These are phyloP conservation scores for Hypocryptadius cinnamomeus DNA, from an alignment of 2,113 vertebrate genomes.

Conservation along the genomic window DNA sequence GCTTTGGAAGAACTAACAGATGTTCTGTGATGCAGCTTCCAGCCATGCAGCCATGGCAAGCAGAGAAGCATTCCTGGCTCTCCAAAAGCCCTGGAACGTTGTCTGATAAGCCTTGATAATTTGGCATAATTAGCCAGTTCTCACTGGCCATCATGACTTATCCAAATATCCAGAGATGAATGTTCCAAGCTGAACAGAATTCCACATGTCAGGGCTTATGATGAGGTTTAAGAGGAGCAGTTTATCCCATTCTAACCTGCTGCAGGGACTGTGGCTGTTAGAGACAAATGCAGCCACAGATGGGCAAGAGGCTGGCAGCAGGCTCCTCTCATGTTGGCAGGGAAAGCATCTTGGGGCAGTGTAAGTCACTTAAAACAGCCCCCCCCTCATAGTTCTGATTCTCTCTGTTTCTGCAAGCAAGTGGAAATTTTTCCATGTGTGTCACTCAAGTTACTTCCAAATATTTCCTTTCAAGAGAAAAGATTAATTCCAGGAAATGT, in stretches of 20 bases:
- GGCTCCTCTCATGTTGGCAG: not conserved
- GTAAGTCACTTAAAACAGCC: not conserved
- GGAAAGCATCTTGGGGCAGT: not conserved
- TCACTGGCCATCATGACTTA: not conserved
- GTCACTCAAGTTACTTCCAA: not conserved
- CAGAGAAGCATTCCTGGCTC: not conserved
- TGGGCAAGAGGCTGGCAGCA: not conserved
- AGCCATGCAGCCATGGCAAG: not conserved
- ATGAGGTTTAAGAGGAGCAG: not conserved
- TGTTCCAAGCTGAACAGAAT: not conserved
- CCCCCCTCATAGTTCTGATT: not conserved
- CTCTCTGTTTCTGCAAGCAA: not conserved
- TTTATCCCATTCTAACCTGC: not conserved
- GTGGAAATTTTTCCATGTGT: not conserved
- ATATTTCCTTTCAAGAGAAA: not conserved
- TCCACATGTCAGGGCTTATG: not conserved
- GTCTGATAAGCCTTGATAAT: not conserved
- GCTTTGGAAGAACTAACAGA: not conserved
- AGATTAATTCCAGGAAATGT: not conserved
- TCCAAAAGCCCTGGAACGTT: not conserved
- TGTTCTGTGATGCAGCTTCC: not conserved
- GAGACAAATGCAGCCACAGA: not conserved
- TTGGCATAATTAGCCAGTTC: not conserved
- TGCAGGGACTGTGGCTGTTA: not conserved
- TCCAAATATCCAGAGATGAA: not conserved